Evolutionary conservation across 1,140 invertebrate species (phyloP).

Genomic region (Drosophila nebulosa): DNA sequence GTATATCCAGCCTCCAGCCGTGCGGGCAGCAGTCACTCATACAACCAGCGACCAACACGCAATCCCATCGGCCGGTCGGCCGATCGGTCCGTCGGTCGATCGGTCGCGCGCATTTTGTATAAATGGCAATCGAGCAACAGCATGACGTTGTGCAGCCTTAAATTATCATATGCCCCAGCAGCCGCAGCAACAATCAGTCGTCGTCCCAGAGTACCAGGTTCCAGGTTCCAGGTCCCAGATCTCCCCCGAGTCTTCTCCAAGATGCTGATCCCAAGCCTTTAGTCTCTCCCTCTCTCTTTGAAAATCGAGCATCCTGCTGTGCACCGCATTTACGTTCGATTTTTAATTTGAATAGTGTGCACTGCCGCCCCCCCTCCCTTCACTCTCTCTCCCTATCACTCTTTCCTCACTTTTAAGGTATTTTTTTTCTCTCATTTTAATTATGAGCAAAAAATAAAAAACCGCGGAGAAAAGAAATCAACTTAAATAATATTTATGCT

Average conservation of each 20-base stretch:
- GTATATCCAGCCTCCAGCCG: conserved; percentile 36
- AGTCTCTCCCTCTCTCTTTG: conserved; percentile 43
- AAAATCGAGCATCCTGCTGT: conserved; percentile 73
- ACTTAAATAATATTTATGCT: conserved; percentile 76
- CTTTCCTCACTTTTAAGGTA: not conserved
- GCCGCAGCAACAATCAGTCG: conserved; percentile 57
- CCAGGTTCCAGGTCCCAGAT: conserved; percentile 12
- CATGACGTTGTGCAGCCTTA: conserved; percentile 77
- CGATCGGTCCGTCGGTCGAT: not conserved
- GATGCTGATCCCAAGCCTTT: conserved; percentile 14
- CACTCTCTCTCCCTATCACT: not conserved
- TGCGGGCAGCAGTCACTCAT: conserved; percentile 75
- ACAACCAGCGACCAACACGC: conserved; percentile 45
- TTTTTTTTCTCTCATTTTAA: conserved; percentile 51
- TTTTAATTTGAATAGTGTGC: conserved; percentile 75
- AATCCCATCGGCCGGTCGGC: conserved; percentile 22
- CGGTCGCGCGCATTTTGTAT: conserved; percentile 47
- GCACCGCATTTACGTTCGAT: conserved; percentile 77
- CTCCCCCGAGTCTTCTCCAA: not conserved
- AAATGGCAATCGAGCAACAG: conserved; percentile 77
- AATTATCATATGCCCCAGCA: conserved; percentile 74
- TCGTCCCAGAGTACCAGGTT: not conserved
- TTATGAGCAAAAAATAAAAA: conserved; percentile 61
- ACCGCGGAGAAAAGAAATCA: conserved; percentile 7
- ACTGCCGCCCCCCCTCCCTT: not conserved